phyloP scores from a whole-genome alignment of 2,888 invertebrate genomes.

The Platycnemis pennipes region DNA sequence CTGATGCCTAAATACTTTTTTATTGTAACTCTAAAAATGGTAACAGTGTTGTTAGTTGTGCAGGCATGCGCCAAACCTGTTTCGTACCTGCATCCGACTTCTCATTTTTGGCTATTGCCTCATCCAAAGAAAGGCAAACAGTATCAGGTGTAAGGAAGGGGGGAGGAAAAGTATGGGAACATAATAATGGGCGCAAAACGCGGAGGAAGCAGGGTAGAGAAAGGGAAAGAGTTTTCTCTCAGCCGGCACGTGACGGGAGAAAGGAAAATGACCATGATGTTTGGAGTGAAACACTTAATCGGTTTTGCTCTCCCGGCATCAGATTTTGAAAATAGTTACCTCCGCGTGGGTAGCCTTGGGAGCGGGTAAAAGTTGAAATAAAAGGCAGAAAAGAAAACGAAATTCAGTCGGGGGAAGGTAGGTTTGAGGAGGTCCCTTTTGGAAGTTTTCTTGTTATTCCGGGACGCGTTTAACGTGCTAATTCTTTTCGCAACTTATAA shows the following conservation, averaged over 20 bases:
- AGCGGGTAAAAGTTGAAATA: neutral
- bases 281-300: neutral
- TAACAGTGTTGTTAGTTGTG: too few species aligned
- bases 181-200: neutral
- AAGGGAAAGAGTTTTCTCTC: neutral
- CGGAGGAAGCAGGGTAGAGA: neutral
- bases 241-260: neutral
- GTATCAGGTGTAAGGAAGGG: too few species aligned
- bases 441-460: neutral
- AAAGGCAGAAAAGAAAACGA: neutral
- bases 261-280: neutral
- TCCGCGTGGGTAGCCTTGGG: neutral
- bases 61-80: too few species aligned
- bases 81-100: too few species aligned
- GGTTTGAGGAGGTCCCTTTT: neutral
- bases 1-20: too few species aligned
- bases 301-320: neutral
- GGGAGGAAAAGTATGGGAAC: neutral
- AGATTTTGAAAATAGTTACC: neutral
- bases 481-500: slow-evolving; percentile 10
- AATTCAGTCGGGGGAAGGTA: neutral
- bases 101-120: too few species aligned
- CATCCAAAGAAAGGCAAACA: too few species aligned
- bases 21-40: too few species aligned
- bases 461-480: slow-evolving; percentile 2